Percentiles rank a stretch among this genome's conserved stretches.
phyloP scores from a whole-genome alignment of 2,113 vertebrate genomes.

The Caloenas nicobarica region DNA sequence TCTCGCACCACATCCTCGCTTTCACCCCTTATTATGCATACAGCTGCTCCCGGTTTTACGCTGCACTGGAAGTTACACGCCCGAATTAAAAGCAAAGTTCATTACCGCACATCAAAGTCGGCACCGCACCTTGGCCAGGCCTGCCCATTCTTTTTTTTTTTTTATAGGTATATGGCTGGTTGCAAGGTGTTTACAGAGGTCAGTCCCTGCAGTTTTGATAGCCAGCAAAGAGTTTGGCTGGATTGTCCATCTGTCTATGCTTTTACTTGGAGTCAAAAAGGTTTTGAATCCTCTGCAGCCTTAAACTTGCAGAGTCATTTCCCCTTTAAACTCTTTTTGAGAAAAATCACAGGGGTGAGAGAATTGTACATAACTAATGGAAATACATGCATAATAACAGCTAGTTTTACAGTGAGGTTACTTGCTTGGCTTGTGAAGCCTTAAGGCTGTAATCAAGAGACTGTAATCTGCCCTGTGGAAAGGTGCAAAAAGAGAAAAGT shows the following conservation, averaged over 20 bases:
- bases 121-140: not conserved
- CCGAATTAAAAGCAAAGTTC: slow-evolving; percentile 43
- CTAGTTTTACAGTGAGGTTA: not conserved
- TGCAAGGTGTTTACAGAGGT: rapidly evolving
- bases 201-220: not conserved
- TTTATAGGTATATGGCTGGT: not conserved
- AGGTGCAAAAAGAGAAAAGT: not conserved
- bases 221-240: not conserved
- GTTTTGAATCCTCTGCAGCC: not conserved
- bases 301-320: not conserved
- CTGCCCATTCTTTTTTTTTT: not conserved
- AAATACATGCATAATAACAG: too few species aligned
- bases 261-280: slow-evolving; percentile 4
- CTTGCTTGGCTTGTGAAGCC: not conserved
- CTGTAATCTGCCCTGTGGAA: not conserved
- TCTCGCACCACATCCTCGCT: slow-evolving; percentile 23
- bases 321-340: not conserved
- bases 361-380: too few species aligned
- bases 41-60: slow-evolving; percentile 20
- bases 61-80: not conserved
- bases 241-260: not conserved
- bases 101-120: slow-evolving; percentile 13
- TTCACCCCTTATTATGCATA: slow-evolving; percentile 63
- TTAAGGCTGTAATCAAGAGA: not conserved
- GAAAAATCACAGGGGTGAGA: too few species aligned